phyloP scores from a whole-genome alignment of 2,113 vertebrate species.

The Garra rufa region DNA sequence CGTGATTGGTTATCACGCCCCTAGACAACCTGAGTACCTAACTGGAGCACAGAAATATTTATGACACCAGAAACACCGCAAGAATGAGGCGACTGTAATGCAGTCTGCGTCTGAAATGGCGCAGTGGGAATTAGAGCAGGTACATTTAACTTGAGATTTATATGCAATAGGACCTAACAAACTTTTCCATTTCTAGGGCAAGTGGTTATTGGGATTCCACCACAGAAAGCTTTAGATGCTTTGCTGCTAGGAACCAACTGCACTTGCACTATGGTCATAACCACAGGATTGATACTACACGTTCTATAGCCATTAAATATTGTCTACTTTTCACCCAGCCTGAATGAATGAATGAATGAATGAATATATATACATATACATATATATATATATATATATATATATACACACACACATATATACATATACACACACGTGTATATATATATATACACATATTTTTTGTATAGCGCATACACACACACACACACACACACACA shows the following conservation, averaged over 20 bases:
- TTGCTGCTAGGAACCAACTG: not conserved
- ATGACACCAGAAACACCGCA: not conserved
- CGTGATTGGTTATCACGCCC: slow-evolving; percentile 13
- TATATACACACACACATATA: too few relatives aligned
- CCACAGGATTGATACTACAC: slow-evolving; percentile 13
- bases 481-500: too few relatives aligned
- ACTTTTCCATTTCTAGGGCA: slow-evolving; percentile 27
- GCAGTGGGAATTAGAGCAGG: not conserved
- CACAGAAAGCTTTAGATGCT: slow-evolving; percentile 2
- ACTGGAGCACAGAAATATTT: slow-evolving; percentile 5
- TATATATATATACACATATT: too few relatives aligned
- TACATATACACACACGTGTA: too few relatives aligned
- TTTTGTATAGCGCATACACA: too few relatives aligned
- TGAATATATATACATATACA: too few relatives aligned
- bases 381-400: too few relatives aligned
- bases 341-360: too few relatives aligned
- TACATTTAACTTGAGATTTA: slow-evolving; percentile 9
- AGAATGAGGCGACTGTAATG: not conserved
- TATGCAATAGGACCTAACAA: not conserved
- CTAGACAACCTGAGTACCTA: slow-evolving; percentile 7
- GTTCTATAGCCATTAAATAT: too few relatives aligned
- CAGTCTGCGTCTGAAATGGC: not conserved
- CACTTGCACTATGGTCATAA: not conserved
- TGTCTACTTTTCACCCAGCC: too few relatives aligned
- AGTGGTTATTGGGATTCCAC: not conserved